These are phyloP conservation scores for Periplaneta americana DNA, from an alignment of 1,140 invertebrate species.

Conservation along the genomic window DNA sequence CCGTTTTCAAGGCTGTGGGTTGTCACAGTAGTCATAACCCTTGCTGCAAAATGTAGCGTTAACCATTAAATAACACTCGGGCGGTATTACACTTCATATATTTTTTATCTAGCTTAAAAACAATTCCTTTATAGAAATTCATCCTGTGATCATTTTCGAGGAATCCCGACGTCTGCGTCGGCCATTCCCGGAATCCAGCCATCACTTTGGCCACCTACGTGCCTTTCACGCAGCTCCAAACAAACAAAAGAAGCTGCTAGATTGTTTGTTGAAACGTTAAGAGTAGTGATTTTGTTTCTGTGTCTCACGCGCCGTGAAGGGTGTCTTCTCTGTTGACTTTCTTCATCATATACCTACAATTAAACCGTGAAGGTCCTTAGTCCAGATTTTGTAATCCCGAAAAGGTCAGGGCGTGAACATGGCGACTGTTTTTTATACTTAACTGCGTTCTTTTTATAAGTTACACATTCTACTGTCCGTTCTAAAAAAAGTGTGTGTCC, in stretches of 20 bases:
- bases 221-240: neutral
- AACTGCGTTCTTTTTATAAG: neutral
- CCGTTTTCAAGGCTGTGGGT: too few relatives aligned
- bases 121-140: neutral
- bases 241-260: neutral
- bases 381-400: neutral
- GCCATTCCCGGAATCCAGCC: neutral
- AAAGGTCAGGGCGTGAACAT: neutral
- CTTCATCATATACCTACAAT: neutral
- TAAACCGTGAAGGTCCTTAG: neutral
- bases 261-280: neutral
- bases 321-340: neutral
- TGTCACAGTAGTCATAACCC: too few relatives aligned
- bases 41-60: too few relatives aligned
- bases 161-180: neutral
- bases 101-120: too few relatives aligned
- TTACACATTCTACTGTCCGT: too few relatives aligned
- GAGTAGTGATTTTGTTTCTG: neutral
- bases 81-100: too few relatives aligned
- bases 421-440: neutral
- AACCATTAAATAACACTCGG: too few relatives aligned
- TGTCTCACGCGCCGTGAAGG: neutral
- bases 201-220: neutral
- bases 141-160: neutral
- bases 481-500: too few relatives aligned